Evolutionary conservation across 2,888 invertebrate genomes (phyloP).

Genomic region (Sphaerophoria rueppellii): DNA sequence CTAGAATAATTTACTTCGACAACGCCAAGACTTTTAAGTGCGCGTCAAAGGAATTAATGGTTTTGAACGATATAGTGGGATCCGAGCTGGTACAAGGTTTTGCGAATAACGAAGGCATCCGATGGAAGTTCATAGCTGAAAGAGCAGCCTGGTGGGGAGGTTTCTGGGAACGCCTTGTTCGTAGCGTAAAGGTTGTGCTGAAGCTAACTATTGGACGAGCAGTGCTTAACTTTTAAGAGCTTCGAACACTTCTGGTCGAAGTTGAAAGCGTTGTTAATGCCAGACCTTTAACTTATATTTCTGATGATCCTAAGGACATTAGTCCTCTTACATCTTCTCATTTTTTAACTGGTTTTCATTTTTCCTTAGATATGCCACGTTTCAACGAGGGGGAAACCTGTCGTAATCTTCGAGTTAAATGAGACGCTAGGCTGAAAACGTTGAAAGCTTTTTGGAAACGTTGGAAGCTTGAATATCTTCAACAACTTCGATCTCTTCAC

Average conservation of each 20-base stretch:
- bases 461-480: too few relatives aligned
- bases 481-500: too few relatives aligned
- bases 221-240: neutral
- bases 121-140: neutral
- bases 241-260: neutral
- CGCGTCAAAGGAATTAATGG: conserved; percentile 21
- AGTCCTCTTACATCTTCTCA: too few relatives aligned
- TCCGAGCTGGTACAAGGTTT: conserved; percentile 17
- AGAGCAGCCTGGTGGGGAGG: conserved; percentile 1
- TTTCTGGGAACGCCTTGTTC: neutral
- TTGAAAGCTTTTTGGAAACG: too few relatives aligned
- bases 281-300: neutral
- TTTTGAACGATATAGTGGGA: neutral
- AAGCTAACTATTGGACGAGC: conserved; percentile 1
- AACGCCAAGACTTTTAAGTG: conserved; percentile 27
- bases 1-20: conserved; percentile 8
- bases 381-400: too few relatives aligned
- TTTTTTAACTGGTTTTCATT: too few relatives aligned
- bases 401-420: too few relatives aligned
- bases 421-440: too few relatives aligned
- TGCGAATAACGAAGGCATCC: neutral
- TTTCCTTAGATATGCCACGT: too few relatives aligned
- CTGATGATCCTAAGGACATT: conserved; percentile 23
- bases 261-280: conserved; percentile 1
- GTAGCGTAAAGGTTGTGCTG: neutral